These are phyloP conservation scores for Oenanthe oenanthe DNA, from an alignment of 2,113 vertebrate genomes.

Conservation along the genomic window DNA sequence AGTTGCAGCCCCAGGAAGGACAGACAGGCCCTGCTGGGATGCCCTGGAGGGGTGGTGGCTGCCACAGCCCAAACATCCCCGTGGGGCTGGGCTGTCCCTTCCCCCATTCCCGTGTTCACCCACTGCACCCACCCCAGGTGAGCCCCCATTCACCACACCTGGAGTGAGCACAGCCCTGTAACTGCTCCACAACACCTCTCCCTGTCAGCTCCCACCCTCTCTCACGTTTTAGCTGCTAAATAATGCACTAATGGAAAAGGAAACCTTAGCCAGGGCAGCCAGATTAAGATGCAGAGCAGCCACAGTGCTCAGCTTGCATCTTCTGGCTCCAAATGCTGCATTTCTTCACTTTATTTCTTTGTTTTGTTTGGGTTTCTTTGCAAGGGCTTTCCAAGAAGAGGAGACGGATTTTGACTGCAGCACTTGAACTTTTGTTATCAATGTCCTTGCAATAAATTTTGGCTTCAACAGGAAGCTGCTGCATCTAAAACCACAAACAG, in stretches of 20 bases:
- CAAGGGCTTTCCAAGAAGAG: not conserved
- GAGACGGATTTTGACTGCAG: not conserved
- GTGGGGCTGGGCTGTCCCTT: not conserved
- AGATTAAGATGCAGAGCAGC: conserved; percentile 31
- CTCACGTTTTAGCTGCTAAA: not conserved
- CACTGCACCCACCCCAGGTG: not conserved
- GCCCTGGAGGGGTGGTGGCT: not conserved
- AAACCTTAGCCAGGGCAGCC: conserved; percentile 15
- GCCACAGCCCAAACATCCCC: not conserved
- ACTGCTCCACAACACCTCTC: not conserved
- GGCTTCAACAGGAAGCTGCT: not conserved
- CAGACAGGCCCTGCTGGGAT: not conserved
- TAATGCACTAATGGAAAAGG: conserved; percentile 49
- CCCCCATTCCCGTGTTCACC: not conserved
- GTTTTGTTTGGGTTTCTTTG: not conserved
- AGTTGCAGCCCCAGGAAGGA: not conserved
- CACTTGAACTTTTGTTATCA: not conserved
- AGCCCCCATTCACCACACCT: not conserved
- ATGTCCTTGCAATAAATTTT: not conserved
- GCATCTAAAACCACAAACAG: not conserved
- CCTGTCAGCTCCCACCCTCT: not conserved
- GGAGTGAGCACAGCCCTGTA: not conserved
- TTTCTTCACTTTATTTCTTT: not conserved
- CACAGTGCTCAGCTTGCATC: conserved; percentile 13
- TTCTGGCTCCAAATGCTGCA: not conserved